Evolutionary conservation across 1,140 invertebrate species (phyloP).

Genomic region (Ips nitidus): DNA sequence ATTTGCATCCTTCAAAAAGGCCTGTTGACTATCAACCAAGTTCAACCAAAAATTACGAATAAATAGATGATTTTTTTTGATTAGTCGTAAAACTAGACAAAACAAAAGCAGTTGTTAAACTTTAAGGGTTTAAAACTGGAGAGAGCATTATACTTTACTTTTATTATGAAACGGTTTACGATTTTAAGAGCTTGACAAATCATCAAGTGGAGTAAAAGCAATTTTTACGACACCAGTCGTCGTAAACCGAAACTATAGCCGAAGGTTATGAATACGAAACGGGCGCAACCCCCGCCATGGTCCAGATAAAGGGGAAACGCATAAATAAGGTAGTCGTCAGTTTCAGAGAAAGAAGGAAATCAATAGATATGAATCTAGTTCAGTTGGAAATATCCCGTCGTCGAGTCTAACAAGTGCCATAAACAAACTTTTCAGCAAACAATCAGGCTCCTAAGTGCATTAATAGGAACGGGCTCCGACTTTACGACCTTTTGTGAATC

Average conservation of each 20-base stretch:
- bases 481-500: constrained; percentile 32
- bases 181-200: neutral
- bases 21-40: too few species aligned
- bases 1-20: too few species aligned
- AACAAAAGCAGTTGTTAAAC: too few species aligned
- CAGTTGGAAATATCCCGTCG: constrained; percentile 25
- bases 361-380: constrained; percentile 30
- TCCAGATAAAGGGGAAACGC: constrained; percentile 2
- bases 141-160: too few species aligned
- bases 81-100: too few species aligned
- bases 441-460: constrained; percentile 29
- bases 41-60: too few species aligned
- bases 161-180: too few species aligned
- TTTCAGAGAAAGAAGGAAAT: constrained; percentile 21
- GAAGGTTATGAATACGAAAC: constrained; percentile 19
- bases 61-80: too few species aligned
- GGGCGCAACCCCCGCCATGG: neutral
- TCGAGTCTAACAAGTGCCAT: constrained; percentile 29
- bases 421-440: constrained; percentile 33
- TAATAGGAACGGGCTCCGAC: constrained; percentile 27
- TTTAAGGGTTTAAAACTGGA: too few species aligned
- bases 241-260: constrained; percentile 3
- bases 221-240: neutral
- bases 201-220: constrained; percentile 1
- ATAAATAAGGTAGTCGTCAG: constrained; percentile 22